These are phyloP conservation scores for Colossoma macropomum DNA, from an alignment of 2,113 vertebrate species.

Conservation along the genomic window DNA sequence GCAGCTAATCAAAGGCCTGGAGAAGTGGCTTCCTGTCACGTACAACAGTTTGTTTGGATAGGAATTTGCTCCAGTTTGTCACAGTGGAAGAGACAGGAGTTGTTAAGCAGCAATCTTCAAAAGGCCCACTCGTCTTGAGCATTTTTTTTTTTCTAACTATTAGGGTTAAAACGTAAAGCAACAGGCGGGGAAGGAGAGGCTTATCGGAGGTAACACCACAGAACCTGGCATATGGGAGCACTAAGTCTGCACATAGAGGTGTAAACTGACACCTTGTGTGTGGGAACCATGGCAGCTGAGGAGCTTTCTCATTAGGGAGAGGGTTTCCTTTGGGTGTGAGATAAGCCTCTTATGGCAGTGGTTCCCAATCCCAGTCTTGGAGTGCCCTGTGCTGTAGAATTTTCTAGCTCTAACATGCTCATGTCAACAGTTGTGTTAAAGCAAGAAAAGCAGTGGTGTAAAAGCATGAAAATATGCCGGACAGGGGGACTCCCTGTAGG, in stretches of 20 bases:
- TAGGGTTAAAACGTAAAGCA: not conserved
- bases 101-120: constrained; percentile 4
- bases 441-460: not conserved
- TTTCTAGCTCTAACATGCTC: not conserved
- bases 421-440: not conserved
- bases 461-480: too few relatives aligned
- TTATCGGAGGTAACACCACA: not conserved
- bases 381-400: not conserved
- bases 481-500: not conserved
- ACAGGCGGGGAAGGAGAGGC: too few relatives aligned
- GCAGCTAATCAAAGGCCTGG: constrained; percentile 6
- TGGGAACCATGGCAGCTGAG: constrained; percentile 40
- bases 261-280: constrained; percentile 50
- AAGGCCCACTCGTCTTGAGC: constrained; percentile 2
- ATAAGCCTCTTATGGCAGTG: not conserved
- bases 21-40: not conserved
- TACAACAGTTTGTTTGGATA: constrained; percentile 11
- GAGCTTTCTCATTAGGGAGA: constrained; percentile 7
- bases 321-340: not conserved
- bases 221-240: constrained; percentile 44
- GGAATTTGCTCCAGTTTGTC: constrained; percentile 12
- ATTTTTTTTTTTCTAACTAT: not conserved
- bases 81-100: not conserved
- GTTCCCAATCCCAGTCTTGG: not conserved
- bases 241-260: constrained; percentile 37